These are phyloP conservation scores for Pogonocherus hispidulus DNA, from an alignment of 2,888 invertebrate genomes.

Conservation along the genomic window DNA sequence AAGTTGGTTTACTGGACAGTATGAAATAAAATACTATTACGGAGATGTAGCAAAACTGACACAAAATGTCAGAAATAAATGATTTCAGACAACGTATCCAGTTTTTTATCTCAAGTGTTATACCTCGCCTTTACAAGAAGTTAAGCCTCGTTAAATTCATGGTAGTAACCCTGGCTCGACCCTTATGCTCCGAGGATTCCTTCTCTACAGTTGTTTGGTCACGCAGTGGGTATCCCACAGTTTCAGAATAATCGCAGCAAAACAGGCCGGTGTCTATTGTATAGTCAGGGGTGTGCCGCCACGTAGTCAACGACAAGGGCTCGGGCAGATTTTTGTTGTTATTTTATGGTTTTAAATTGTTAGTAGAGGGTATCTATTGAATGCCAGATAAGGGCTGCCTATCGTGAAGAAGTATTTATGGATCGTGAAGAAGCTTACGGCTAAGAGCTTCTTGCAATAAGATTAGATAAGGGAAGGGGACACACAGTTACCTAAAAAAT, in stretches of 20 bases:
- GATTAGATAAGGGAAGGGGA: slow-evolving; percentile 15
- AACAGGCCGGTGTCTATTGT: slow-evolving; percentile 24
- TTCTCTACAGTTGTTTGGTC: slow-evolving; percentile 23
- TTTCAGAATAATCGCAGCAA: slow-evolving; percentile 31
- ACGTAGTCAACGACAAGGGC: slow-evolving; percentile 5
- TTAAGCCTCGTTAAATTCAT: slow-evolving; percentile 2
- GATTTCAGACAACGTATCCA: background rate
- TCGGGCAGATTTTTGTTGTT: slow-evolving; percentile 10
- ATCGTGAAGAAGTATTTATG: background rate
- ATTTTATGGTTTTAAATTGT: slow-evolving; percentile 24
- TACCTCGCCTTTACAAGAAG: background rate
- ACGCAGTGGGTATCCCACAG: slow-evolving; percentile 27
- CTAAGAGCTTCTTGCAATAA: slow-evolving; percentile 24
- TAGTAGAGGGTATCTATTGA: background rate
- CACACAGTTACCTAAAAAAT: no score
- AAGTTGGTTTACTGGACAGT: no score
- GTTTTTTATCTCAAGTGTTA: background rate
- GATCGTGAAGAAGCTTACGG: background rate
- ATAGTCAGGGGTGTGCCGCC: slow-evolving; percentile 21
- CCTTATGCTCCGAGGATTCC: slow-evolving; percentile 30
- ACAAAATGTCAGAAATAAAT: background rate
- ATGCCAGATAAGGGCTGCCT: slow-evolving; percentile 1
- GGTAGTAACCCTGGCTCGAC: slow-evolving; percentile 17
- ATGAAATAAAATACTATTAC: no score
- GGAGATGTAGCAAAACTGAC: no score